Percentiles rank a stretch among this genome's conserved stretches.
phyloP scores from a whole-genome alignment of 2,113 vertebrate genomes.

The Pelmatolapia mariae region DNA sequence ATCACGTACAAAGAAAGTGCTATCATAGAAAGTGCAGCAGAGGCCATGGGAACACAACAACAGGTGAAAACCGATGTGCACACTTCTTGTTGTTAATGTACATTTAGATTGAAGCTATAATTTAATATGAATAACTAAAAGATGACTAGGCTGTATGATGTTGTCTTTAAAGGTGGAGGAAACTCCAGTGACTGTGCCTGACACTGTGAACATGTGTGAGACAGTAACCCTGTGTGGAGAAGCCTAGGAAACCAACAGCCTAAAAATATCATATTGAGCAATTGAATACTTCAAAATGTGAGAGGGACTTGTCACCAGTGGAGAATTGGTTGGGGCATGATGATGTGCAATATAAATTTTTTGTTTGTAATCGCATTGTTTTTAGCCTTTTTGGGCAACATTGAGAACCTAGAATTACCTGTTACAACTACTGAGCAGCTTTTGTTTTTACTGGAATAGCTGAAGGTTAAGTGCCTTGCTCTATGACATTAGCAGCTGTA shows the following conservation, averaged over 20 bases:
- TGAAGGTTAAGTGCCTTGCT: conserved; percentile 48
- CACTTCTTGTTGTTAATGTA: background rate
- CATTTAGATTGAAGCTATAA: background rate
- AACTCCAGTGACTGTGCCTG: background rate
- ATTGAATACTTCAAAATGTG: background rate
- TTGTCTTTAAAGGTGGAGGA: conserved; percentile 23
- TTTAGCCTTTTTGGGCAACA: background rate
- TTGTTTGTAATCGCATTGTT: background rate
- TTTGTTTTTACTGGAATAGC: background rate
- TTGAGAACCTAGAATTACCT: background rate
- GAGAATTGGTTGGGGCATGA: background rate
- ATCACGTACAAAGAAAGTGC: background rate
- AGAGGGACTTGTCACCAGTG: background rate
- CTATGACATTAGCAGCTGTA: background rate
- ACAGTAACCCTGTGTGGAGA: conserved; percentile 57
- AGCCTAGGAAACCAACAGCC: conserved; percentile 14
- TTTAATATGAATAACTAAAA: background rate
- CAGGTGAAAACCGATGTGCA: conserved; percentile 27
- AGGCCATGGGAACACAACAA: background rate
- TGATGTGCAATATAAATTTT: conserved; percentile 2
- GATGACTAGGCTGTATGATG: background rate
- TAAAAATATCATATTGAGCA: background rate
- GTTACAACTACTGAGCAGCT: background rate
- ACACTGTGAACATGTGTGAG: conserved; percentile 33
- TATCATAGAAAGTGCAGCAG: background rate